These are phyloP conservation scores for Cydia strobilella DNA, from an alignment of 1,140 invertebrate genomes.

Conservation along the genomic window DNA sequence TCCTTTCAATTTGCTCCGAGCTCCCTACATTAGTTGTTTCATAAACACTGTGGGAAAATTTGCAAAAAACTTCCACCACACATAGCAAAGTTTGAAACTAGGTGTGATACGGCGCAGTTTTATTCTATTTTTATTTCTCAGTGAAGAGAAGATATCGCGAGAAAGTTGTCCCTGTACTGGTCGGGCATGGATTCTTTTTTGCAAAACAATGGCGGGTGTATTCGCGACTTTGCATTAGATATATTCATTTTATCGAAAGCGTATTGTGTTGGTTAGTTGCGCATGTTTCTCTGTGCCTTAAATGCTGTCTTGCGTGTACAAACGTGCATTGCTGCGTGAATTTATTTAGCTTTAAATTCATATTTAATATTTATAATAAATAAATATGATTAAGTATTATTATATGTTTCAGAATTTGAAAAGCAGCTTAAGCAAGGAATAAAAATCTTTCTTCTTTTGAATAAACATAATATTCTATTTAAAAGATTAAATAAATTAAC, in stretches of 20 bases:
- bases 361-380: no score
- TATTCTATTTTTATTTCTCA: constrained; percentile 12
- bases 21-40: not conserved
- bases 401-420: no score
- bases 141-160: constrained; percentile 14
- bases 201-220: constrained; percentile 1
- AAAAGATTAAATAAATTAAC: no score
- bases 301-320: no score
- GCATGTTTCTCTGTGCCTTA: no score
- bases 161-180: not conserved
- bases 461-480: no score
- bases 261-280: not conserved
- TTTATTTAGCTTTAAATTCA: not conserved
- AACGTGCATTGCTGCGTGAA: not conserved
- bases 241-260: not conserved
- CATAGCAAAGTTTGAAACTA: constrained; percentile 27
- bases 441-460: no score
- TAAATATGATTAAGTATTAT: no score
- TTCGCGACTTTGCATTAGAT: not conserved
- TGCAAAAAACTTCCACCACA: constrained; percentile 22
- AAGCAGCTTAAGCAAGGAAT: no score
- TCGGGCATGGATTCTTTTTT: constrained; percentile 18
- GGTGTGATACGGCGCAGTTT: constrained; percentile 28
- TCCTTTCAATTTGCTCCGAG: constrained; percentile 11
- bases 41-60: not conserved